These are phyloP conservation scores for Ophiodon elongatus DNA, from an alignment of 2,113 vertebrate genomes.

Conservation along the genomic window DNA sequence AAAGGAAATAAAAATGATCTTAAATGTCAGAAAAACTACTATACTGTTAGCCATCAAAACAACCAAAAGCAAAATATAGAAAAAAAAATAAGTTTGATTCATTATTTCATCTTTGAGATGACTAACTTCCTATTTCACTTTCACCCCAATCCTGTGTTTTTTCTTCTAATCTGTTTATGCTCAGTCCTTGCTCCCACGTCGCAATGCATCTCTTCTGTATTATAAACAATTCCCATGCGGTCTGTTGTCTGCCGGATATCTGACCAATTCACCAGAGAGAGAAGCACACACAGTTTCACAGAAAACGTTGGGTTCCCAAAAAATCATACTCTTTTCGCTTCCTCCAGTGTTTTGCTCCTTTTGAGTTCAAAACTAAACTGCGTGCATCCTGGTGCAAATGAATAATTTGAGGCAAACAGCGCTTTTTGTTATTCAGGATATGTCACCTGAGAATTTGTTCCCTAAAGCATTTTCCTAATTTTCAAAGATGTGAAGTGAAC, in stretches of 20 bases:
- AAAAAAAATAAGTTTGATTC: not conserved
- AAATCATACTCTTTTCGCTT: not conserved
- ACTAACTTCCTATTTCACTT: slow-evolving; percentile 13
- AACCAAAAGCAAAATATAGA: slow-evolving; percentile 14
- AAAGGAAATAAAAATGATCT: slow-evolving; percentile 10
- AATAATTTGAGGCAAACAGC: not conserved
- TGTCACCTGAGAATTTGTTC: slow-evolving; percentile 8
- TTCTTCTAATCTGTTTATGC: not conserved
- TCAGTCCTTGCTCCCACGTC: not conserved
- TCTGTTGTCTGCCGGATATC: not conserved
- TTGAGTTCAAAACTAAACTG: not conserved
- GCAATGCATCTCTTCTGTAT: not conserved
- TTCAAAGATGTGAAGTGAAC: slow-evolving; percentile 6
- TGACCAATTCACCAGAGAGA: not conserved
- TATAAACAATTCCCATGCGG: not conserved
- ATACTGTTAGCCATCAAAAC: not conserved
- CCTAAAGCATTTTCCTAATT: not conserved
- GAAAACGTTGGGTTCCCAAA: not conserved
- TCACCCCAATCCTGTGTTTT: not conserved
- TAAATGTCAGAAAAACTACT: slow-evolving; percentile 12
- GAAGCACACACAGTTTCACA: not conserved
- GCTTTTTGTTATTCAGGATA: not conserved
- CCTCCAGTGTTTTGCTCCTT: not conserved
- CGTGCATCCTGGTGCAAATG: not conserved
- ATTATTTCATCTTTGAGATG: slow-evolving; percentile 2